Conservation (phyloP, 2,113 vertebrate genomes). For the Promerops cafer region DNA sequence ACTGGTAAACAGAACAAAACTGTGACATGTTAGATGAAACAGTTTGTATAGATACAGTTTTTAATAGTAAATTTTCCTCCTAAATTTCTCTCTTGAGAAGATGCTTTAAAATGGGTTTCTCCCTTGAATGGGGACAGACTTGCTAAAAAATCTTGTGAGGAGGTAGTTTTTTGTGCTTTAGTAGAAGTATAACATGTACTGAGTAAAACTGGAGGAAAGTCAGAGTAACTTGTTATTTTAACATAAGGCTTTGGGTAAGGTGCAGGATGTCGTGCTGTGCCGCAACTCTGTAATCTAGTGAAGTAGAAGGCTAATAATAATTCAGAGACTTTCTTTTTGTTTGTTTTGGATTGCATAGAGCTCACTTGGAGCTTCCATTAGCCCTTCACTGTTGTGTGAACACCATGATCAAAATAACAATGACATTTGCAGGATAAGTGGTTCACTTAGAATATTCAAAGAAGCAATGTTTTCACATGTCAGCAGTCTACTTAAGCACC, state of each 20-base stretch:
- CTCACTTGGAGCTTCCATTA: conserved; percentile 44
- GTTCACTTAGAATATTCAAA: conserved; percentile 43
- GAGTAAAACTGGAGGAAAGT: conserved; percentile 27
- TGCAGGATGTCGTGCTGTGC: background rate
- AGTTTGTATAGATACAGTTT: background rate
- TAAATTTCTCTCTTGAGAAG: background rate
- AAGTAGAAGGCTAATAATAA: conserved; percentile 14
- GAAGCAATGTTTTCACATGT: conserved; percentile 20
- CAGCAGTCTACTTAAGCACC: conserved; percentile 48
- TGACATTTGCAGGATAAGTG: conserved; percentile 36
- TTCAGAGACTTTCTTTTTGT: conserved; percentile 2
- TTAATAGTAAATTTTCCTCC: background rate
- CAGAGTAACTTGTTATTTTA: conserved; percentile 38
- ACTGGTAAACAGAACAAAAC: background rate
- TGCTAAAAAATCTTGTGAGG: background rate
- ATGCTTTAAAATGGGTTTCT: conserved; percentile 30
- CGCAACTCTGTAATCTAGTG: background rate
- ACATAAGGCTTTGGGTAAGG: background rate
- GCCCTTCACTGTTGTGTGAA: conserved; percentile 24
- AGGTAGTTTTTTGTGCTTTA: conserved; percentile 10
- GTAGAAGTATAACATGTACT: background rate
- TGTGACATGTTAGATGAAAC: background rate
- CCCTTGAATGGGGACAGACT: background rate
- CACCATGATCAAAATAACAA: conserved; percentile 24
- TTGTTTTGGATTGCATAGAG: background rate